Base-by-base conservation (phyloP, 2,113 vertebrate species). In the Microcebus lehilahytsara region DNA sequence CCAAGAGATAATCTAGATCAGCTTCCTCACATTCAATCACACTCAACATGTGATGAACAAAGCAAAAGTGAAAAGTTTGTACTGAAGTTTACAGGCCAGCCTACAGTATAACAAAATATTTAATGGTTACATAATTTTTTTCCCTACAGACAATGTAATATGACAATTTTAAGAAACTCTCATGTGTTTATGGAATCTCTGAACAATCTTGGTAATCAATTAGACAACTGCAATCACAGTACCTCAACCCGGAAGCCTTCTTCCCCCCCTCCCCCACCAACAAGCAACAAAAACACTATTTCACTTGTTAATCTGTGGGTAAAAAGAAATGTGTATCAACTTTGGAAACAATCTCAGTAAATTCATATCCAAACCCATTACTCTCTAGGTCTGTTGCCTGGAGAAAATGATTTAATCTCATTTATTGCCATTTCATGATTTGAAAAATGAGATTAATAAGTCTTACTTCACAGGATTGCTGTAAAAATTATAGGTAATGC, bases 371-470 rank as follows among this genome's bases (percentile, higher is more conserved):
- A 72, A 87, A 79, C 11, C 66, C 46, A 23, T 62, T 9, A n/a
- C 20, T 92, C n/a, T 74, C 56, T 71, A 37, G 32, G 53, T 75
- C 19, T 92, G 9, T 19, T 2, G 51, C 4, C 69, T 27, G 79
- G 32, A 91, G 56, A 79, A 94, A 93, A 42, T 32, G 34, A 72
- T 66, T 74, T 90, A 89, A 72, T 86, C 17, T 87, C 30, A 78
- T 46, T 81, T 91, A 69, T 79, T 93, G 95, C 62, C 74, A 58
- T 83, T 90, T 88, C 9, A 69, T 67, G 46, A 71, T 71, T 80
- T 85, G 77, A 81, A 96, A 93, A 88, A 53, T 80, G n/a, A 96
- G 58, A 74, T 67, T 62, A 60, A 75, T 56, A 69, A 62, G 19
- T 79, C 42, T 64, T 86, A 75, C 7, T 74, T 84, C 67, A 91